Percentiles rank a stretch among this genome's conserved stretches.
Conservation (phyloP, 64 coral and sea anemone genomes). For the Stichodactyla mertensii region DNA sequence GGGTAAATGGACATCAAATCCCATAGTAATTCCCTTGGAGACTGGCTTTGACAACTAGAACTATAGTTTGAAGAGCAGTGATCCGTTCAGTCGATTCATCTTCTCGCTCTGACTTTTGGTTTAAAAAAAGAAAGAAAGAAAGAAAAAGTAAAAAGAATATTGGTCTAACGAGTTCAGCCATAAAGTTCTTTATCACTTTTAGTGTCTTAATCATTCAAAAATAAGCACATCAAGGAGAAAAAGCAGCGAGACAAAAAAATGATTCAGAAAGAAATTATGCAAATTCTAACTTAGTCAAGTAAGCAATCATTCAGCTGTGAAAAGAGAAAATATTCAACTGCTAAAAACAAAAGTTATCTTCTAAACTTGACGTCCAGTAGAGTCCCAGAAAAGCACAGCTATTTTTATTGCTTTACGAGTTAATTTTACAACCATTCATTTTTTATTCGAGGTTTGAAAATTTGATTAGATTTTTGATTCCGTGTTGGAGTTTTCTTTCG, state of each 20-base stretch:
- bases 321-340: neutral
- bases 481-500: neutral
- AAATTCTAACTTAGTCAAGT: neutral
- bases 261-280: slow-evolving; percentile 6
- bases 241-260: neutral
- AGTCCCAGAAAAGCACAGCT: neutral
- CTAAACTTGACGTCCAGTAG: neutral
- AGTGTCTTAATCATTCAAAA: neutral
- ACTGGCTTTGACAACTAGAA: neutral
- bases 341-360: neutral
- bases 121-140: neutral
- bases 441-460: neutral
- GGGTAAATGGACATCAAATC: neutral
- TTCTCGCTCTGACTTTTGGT: neutral
- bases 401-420: neutral
- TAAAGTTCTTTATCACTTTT: neutral
- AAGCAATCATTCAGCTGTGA: neutral
- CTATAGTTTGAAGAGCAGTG: neutral
- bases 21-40: slow-evolving; percentile 4
- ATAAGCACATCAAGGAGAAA: neutral
- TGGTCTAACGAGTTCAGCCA: neutral
- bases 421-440: neutral
- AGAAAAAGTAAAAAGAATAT: neutral
- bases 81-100: neutral
- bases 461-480: neutral